These are phyloP conservation scores for Odontomyia ornata DNA, from an alignment of 2,888 invertebrate genomes.

Conservation along the genomic window DNA sequence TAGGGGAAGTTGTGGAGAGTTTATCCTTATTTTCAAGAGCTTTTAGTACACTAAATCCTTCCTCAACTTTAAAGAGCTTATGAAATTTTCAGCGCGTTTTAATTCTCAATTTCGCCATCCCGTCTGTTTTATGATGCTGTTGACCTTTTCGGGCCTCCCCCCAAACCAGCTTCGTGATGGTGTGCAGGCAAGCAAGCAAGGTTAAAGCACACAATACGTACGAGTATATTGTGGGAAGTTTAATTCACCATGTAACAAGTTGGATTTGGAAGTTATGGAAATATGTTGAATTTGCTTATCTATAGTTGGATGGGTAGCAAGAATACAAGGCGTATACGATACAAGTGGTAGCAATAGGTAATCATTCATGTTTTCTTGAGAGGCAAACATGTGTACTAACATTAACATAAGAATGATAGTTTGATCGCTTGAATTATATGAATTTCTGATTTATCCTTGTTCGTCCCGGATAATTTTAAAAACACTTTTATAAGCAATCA, in stretches of 20 bases:
- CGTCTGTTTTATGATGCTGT: constrained; percentile 17
- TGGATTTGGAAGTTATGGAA: background rate
- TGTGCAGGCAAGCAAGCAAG: background rate
- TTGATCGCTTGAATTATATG: too few relatives aligned
- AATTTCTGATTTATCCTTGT: too few relatives aligned
- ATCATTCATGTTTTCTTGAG: too few relatives aligned
- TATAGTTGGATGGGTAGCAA: too few relatives aligned
- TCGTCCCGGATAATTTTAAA: too few relatives aligned
- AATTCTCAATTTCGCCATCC: background rate
- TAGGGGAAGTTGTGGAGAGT: background rate
- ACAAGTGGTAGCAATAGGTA: too few relatives aligned
- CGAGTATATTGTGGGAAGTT: constrained; percentile 1
- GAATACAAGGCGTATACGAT: too few relatives aligned
- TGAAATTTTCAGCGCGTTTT: background rate
- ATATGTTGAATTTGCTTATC: too few relatives aligned
- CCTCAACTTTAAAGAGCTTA: background rate
- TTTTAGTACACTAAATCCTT: constrained; percentile 16
- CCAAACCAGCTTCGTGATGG: too few relatives aligned
- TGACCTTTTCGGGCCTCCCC: constrained; percentile 9
- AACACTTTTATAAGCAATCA: too few relatives aligned
- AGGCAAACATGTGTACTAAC: too few relatives aligned
- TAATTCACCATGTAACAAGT: constrained; percentile 14
- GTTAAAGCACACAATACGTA: background rate
- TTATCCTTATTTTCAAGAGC: background rate
- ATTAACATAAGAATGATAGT: too few relatives aligned